Conservation (phyloP, 2,888 invertebrate genomes). For the Leuctra nigra region DNA sequence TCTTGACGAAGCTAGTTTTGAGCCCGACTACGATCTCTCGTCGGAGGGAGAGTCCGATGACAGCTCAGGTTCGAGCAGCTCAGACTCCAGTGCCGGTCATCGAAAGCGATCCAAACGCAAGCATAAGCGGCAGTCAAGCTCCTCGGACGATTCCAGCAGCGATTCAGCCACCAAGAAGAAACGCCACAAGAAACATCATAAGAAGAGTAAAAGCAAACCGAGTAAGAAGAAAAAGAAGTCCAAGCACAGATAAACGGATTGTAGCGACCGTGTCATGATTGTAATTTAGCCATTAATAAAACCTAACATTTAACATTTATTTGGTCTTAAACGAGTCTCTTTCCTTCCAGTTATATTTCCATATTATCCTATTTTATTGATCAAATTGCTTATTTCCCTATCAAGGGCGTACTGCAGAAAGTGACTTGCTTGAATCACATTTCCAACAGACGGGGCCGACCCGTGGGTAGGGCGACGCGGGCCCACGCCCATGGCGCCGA, state of each 20-base stretch:
- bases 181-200: slow-evolving; percentile 31
- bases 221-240: slow-evolving; percentile 33
- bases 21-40: slow-evolving; percentile 64
- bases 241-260: slow-evolving; percentile 28
- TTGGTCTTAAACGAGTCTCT: too few species aligned
- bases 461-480: too few species aligned
- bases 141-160: slow-evolving; percentile 31
- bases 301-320: too few species aligned
- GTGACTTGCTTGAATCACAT: too few species aligned
- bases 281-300: too few species aligned
- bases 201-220: slow-evolving; percentile 19
- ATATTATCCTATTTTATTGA: too few species aligned
- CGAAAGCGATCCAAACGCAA: slow-evolving; percentile 52
- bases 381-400: too few species aligned
- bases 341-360: too few species aligned
- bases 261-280: too few species aligned
- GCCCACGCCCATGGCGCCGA: too few species aligned
- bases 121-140: slow-evolving; percentile 43
- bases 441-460: too few species aligned
- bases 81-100: slow-evolving; percentile 46
- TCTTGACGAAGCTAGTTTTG: slow-evolving; percentile 65
- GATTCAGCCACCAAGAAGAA: slow-evolving; percentile 23
- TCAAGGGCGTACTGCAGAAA: too few species aligned
- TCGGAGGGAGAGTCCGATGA: slow-evolving; percentile 51
- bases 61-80: slow-evolving; percentile 38